Conservation (phyloP, 2,113 vertebrate genomes). For the Phrynosoma blainvillii region DNA sequence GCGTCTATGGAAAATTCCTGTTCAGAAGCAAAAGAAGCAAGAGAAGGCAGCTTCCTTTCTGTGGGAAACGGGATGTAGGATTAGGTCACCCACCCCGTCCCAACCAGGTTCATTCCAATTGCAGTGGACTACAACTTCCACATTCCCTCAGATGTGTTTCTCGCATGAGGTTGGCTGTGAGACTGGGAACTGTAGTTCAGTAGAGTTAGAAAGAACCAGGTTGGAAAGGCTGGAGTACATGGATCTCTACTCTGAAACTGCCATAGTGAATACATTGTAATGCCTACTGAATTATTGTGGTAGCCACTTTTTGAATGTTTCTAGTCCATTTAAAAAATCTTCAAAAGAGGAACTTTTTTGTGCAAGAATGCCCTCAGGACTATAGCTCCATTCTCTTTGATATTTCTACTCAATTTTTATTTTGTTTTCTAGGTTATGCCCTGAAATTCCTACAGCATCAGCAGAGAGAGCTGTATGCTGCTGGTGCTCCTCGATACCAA, state of each 20-base stretch:
- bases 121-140: no score
- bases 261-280: not conserved
- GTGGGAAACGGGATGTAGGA: no score
- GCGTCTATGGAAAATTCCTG: no score
- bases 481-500: constrained; percentile 68
- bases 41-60: no score
- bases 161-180: no score
- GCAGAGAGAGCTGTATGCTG: constrained; percentile 30
- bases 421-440: constrained; percentile 59
- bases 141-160: no score
- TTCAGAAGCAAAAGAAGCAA: no score
- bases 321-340: not conserved
- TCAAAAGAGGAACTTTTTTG: not conserved
- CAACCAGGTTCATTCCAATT: no score
- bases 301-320: not conserved
- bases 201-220: no score
- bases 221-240: no score
- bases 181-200: no score
- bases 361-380: not conserved
- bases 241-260: not conserved
- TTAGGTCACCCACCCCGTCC: no score
- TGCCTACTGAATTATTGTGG: not conserved
- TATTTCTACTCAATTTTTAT: not conserved
- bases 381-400: not conserved
- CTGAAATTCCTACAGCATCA: constrained; percentile 49